A percentile compares a stretch with the other conserved stretches of the same genome.
Conservation (phyloP, 2,888 invertebrate genomes). For the Caenorhabditis auriculariae region DNA sequence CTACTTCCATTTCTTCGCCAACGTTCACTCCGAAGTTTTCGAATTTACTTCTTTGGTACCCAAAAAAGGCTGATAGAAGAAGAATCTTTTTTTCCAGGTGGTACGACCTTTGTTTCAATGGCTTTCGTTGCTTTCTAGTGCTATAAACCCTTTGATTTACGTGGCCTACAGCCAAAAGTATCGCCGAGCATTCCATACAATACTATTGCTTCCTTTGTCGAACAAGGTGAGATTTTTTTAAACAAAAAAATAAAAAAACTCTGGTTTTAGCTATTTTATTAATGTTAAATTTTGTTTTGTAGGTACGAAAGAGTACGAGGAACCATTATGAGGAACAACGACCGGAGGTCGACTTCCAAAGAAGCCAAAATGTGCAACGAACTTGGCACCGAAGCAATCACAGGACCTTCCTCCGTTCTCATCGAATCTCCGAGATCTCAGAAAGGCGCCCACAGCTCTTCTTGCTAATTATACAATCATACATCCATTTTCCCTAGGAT, state of each 20-base stretch:
- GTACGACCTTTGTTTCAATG: constrained; percentile 62
- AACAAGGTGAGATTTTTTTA: too few relatives aligned
- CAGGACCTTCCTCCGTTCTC: not conserved
- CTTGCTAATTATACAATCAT: too few relatives aligned
- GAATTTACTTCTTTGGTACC: constrained; percentile 32
- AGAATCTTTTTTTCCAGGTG: constrained; percentile 29
- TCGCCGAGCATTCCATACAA: constrained; percentile 58
- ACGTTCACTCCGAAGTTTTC: constrained; percentile 43
- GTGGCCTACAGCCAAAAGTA: constrained; percentile 61
- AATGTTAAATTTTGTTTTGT: not conserved
- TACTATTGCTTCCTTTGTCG: constrained; percentile 57
- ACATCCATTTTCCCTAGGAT: too few relatives aligned
- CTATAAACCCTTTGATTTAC: constrained; percentile 62
- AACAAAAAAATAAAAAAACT: not conserved
- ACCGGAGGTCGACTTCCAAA: too few relatives aligned
- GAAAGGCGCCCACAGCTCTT: too few relatives aligned
- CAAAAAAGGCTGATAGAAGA: constrained; percentile 2
- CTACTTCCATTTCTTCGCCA: constrained; percentile 56
- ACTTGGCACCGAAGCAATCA: not conserved
- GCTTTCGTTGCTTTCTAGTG: constrained; percentile 57
- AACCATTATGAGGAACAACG: constrained; percentile 23
- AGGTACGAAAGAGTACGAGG: constrained; percentile 46
- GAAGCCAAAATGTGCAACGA: not conserved
- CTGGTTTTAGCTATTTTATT: not conserved
- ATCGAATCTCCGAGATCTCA: too few relatives aligned